Conservation (phyloP, 1,140 invertebrate species). For the Formica selysi region DNA sequence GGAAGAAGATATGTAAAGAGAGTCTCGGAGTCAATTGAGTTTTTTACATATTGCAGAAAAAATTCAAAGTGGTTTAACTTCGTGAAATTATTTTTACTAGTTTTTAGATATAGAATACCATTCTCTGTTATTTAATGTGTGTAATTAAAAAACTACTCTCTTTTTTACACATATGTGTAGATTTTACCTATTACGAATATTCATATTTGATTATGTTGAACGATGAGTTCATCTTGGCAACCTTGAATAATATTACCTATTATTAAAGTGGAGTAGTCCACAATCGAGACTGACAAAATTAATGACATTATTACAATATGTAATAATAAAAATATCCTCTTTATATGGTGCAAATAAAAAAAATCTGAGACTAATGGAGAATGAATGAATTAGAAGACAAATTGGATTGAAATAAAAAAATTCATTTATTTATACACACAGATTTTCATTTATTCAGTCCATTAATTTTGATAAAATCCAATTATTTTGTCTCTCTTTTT, state of each 20-base stretch:
- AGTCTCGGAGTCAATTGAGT: background rate
- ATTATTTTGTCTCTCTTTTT: background rate
- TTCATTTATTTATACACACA: background rate
- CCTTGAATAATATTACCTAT: background rate
- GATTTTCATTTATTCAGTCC: background rate
- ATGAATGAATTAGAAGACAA: background rate
- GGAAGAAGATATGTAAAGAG: background rate
- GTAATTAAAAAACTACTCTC: slow-evolving; percentile 18
- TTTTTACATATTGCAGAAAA: background rate
- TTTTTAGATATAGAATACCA: background rate
- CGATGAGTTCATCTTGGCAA: background rate
- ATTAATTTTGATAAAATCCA: background rate
- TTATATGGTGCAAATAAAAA: slow-evolving; percentile 46
- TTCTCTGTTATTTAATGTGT: background rate
- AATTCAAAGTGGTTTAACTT: background rate
- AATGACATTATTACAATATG: slow-evolving; percentile 1
- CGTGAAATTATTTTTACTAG: background rate
- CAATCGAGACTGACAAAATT: slow-evolving; percentile 36
- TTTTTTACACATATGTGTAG: background rate
- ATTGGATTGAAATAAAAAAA: background rate
- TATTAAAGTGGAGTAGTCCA: background rate
- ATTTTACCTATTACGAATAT: slow-evolving; percentile 29
- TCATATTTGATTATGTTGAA: background rate
- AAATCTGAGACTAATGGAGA: background rate
- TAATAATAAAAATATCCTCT: slow-evolving; percentile 17